Base-by-base conservation (phyloP, 1,140 invertebrate genomes). In the Mizuhopecten yessoensis region DNA sequence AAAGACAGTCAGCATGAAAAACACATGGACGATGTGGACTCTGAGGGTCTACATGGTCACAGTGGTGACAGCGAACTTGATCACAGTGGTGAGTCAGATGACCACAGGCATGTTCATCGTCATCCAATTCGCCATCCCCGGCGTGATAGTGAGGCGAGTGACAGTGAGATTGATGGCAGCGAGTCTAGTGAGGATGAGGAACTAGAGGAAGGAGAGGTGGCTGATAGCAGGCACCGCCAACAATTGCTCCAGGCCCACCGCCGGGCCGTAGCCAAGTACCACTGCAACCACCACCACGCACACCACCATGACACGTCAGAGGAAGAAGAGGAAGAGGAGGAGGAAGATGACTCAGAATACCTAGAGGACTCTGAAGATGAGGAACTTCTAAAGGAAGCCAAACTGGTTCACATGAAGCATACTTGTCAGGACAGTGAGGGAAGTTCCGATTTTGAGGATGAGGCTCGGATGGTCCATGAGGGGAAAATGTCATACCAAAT, bases 11-110 rank as follows among this genome's bases (percentile, higher is more conserved):
- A 90, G 89, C 92, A 92, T 94, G 57, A 93, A 96, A 23, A 92
- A 94, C 0, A 95, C 94, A 13, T 96, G 87, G 94, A 95, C 23
- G 92, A 90, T 33, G 88, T 92, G 9, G 93, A 93, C 29, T 36
- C 39, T 13, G 88, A 86, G 49, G 34, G 42, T 23, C 86, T 88
- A 88, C 90, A 92, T 94, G 57, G 93, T 96, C 23, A 92, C 94
- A 0, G 95, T 94, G 13, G 96, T 96, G 42, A 97, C 96, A 88
- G 96, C 96, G 86, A 87, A 45, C 93, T 75, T 92, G 94, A 88
- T 96, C 96, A 90, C 94, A 96, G 45, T 97, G 97, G 34, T 96
- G 97, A 93, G 94, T 96, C 91, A 17, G 91, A 92, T 87, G 93
- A 91, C 45, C 92, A 93, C 34, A 91, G 91, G 86, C 90, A 92